These are phyloP conservation scores for Anthopleura xanthogrammica DNA, from an alignment of 92 coral and sea anemone species.

Conservation along the genomic window DNA sequence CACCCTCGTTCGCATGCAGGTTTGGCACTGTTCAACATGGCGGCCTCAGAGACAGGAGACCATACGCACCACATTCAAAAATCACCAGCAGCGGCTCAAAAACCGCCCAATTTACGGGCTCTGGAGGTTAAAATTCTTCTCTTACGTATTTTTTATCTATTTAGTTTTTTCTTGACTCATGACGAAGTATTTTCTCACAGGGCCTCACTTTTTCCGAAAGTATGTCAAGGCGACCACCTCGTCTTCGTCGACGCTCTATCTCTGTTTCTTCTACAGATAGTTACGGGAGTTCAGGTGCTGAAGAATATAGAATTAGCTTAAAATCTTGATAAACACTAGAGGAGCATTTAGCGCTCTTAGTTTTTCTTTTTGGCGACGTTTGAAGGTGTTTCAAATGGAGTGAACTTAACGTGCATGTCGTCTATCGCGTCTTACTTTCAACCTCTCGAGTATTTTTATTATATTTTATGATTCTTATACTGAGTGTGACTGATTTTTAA, in stretches of 20 bases:
- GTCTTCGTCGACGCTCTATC: constrained; percentile 99
- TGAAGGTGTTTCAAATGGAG: neutral
- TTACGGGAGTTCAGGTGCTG: constrained; percentile 98
- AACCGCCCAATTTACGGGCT: constrained; percentile 92
- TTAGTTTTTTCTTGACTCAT: constrained; percentile 15
- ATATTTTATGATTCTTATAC: neutral
- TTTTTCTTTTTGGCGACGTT: neutral
- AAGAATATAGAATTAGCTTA: neutral
- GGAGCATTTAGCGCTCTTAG: neutral
- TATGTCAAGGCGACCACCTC: constrained; percentile 99
- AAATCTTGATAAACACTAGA: constrained; percentile 1
- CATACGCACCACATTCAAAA: constrained; percentile 68
- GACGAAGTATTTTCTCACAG: constrained; percentile 64
- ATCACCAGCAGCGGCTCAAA: constrained; percentile 99
- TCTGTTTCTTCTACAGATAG: constrained; percentile 99
- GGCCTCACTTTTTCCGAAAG: constrained; percentile 97
- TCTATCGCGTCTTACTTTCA: neutral
- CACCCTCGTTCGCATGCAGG: constrained; percentile 50
- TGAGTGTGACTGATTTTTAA: neutral
- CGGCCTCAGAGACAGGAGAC: constrained; percentile 90
- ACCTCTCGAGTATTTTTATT: neutral
- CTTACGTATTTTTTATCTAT: neutral
- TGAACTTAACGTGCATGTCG: neutral
- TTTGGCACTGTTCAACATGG: constrained; percentile 76
- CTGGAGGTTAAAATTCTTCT: constrained; percentile 70